Evolutionary conservation across 2,113 vertebrate genomes (phyloP), one percentile per base, ranked within the genome.

Genomic region (Nymphicus hollandicus): DNA sequence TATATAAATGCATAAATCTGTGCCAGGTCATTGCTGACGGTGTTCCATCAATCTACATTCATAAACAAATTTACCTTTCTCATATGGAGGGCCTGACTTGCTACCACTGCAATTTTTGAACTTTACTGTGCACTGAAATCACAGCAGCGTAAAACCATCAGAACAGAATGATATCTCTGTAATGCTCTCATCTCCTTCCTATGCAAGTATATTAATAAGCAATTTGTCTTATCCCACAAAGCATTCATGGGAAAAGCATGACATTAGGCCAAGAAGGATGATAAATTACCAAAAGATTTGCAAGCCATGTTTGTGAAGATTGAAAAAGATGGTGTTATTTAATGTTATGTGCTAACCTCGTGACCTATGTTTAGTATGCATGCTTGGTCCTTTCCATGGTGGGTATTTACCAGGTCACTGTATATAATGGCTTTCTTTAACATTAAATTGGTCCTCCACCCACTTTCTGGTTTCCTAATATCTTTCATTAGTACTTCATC

Each of bases 141-240:
- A 93, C 64, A 83, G 64, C 55, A 60, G 76, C 7, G 2, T 88
- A 81, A 90, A 93, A 73, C 15, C 72, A 66, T 43, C 52, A 77
- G 53, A 94, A 78, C 15, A 69, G 63, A 88, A 88, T 63, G 24
- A n/a, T 86, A 85, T 78, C 79, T 66, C 64, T 94, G 33, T 6
- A 84, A 93, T 88, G 60, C 33, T 55, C 71, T 83, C 79, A 50
- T 74, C 68, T 95, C n/a, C 46, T 88, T 86, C 39, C 33, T 71
- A 29, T 66, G 33, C 74, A 95, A 78, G n/a, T 50, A 29, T 70
- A 82, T 91, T 91, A 89, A 90, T 83, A 66, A 82, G 60, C 43
- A 91, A 91, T 94, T 88, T 88, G 43, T 90, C 55, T 88, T 93
- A 68, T 83, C 47, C 19, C 17, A 74, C 35, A 86, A 94, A 85